Evolutionary conservation across 2,113 vertebrate genomes (phyloP).

Genomic region (Misgurnus anguillicaudatus): DNA sequence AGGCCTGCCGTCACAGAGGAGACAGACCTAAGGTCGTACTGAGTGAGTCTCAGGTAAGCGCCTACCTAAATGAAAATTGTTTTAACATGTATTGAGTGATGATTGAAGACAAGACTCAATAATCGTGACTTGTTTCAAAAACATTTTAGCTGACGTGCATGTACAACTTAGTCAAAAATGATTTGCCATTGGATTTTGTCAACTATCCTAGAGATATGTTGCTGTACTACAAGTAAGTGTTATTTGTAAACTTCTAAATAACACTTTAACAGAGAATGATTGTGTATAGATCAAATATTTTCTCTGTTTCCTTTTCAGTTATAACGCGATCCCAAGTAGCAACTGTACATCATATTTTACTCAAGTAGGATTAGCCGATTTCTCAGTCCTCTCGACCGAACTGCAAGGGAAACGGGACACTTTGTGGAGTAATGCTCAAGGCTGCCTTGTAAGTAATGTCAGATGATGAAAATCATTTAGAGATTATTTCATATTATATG

Average conservation of each 20-base stretch:
- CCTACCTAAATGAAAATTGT: not conserved
- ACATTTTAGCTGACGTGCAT: conserved; percentile 51
- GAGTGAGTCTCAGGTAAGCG: conserved; percentile 46
- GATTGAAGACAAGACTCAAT: not conserved
- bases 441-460: conserved; percentile 51
- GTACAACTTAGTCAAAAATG: conserved; percentile 35
- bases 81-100: not conserved
- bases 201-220: conserved; percentile 50
- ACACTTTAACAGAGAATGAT: not conserved
- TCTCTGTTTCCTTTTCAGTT: conserved; percentile 35
- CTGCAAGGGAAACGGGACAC: conserved; percentile 22
- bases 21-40: conserved; percentile 18
- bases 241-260: not conserved
- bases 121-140: not conserved
- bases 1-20: conserved; percentile 24
- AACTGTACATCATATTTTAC: conserved; percentile 55
- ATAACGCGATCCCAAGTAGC: conserved; percentile 28
- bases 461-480: not conserved
- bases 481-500: not conserved
- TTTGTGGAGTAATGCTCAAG: conserved; percentile 41
- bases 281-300: not conserved
- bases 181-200: conserved; percentile 27
- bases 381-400: conserved; percentile 41
- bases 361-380: conserved; percentile 49
- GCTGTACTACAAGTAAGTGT: conserved; percentile 52